Evolutionary conservation across 2,113 vertebrate species (phyloP), one percentile per base, ranked within the genome.

Genomic region (Toxotes jaculatrix): DNA sequence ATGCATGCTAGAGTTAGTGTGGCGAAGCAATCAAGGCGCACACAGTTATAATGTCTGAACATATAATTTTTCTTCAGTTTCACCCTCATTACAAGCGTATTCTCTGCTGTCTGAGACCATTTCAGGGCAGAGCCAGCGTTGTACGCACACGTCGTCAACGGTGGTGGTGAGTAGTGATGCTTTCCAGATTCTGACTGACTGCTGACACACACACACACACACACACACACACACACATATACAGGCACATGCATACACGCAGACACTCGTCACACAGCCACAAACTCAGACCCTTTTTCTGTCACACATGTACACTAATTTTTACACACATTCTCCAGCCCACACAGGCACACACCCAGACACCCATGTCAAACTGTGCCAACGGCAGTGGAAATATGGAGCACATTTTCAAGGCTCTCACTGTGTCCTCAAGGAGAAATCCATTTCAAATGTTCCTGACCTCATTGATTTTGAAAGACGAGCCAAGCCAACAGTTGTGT

Each of bases 161-260:
- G 65, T 34, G 68, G 74, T 81, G 69, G 93, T 89, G 93, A 92
- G 86, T 17, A 63, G 61, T 93, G 92, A 94, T 89, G 82, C 83
- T 90, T 94, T 94, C 94, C 94, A 94, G 94, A 94, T 87, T 90
- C 86, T 78, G 82, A 91, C 87, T 67, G 85, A 87, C 86, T 84
- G 64, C 80, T 87, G 83, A 88, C 87, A 79, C 75, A 76, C 69
- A 62, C 55, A 49, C 55, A 42, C 55, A 49, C 55, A 42, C 69
- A 75, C 47, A 53, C 17, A 88, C 87, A 79, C 77, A 76, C 69
- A 62, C 55, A 49, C 55, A 42, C 69, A 75, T 40, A 53, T 13
- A 88, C 87, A 79, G 27, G 27, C 72, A 74, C 70, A 17, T 12
- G 11, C 45, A 34, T 21, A 47, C 68, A 81, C 63, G 13, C 79